Conservation (phyloP, 1,140 invertebrate species). For the Zaprionus capensis region DNA sequence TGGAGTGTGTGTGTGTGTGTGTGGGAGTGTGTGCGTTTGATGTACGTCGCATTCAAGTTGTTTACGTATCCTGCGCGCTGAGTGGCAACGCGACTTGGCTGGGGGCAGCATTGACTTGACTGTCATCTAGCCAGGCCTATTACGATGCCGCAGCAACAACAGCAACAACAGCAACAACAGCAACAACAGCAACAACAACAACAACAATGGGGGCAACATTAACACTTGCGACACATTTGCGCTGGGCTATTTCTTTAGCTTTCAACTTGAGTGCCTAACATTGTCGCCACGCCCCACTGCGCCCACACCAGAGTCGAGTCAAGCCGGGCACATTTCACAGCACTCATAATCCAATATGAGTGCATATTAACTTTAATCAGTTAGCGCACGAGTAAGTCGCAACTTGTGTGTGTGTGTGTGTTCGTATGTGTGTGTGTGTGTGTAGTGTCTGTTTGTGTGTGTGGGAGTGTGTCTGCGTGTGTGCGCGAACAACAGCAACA, state of each 20-base stretch:
- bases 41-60: slow-evolving; percentile 29
- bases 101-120: slow-evolving; percentile 15
- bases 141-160: slow-evolving; percentile 19
- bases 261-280: slow-evolving; percentile 69
- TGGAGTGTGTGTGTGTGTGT: neutral
- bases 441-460: neutral
- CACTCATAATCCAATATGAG: slow-evolving; percentile 59
- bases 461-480: neutral
- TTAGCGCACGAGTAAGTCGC: slow-evolving; percentile 52
- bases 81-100: slow-evolving; percentile 9
- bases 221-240: slow-evolving; percentile 40
- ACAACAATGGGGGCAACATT: slow-evolving; percentile 19
- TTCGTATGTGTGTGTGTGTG: neutral
- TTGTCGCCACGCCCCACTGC: slow-evolving; percentile 25
- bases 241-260: slow-evolving; percentile 62
- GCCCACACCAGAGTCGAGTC: neutral
- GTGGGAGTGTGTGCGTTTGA: slow-evolving; percentile 14
- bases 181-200: neutral
- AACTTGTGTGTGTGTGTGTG: neutral
- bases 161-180: neutral
- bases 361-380: slow-evolving; percentile 81
- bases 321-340: slow-evolving; percentile 48
- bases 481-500: slow-evolving; percentile 37
- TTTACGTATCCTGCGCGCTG: slow-evolving; percentile 5
- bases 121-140: slow-evolving; percentile 45